These are phyloP conservation scores for Neolamprologus ventralis DNA, from an alignment of 2,113 vertebrate genomes.

Conservation along the genomic window DNA sequence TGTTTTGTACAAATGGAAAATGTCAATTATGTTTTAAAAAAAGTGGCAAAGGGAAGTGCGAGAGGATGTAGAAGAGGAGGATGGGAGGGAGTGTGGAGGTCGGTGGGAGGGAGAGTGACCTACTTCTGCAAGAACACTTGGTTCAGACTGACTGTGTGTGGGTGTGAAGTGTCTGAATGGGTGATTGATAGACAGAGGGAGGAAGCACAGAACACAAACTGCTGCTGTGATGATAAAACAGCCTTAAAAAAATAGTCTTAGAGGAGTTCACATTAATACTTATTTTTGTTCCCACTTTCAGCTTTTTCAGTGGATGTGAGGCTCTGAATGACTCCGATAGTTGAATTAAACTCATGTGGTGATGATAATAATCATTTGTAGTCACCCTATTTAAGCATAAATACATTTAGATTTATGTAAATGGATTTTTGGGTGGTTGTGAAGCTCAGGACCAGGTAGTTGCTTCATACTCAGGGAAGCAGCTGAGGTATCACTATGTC, in stretches of 20 bases:
- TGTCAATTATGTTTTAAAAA: neutral
- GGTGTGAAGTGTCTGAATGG: constrained; percentile 39
- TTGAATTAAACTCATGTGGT: neutral
- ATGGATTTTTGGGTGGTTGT: neutral
- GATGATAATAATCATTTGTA: neutral
- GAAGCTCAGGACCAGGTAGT: neutral
- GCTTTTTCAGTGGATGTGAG: neutral
- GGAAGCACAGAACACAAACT: constrained; percentile 1
- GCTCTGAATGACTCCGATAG: fast-evolving
- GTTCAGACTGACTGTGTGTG: constrained; percentile 8
- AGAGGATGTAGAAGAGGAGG: neutral
- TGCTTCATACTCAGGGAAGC: neutral
- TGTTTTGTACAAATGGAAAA: neutral
- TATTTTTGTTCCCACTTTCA: neutral
- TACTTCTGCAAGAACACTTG: constrained; percentile 56
- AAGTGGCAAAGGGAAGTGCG: neutral
- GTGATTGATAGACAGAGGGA: constrained; percentile 25
- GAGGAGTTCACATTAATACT: neutral
- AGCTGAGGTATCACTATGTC: neutral
- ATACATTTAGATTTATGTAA: fast-evolving
- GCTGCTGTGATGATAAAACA: neutral
- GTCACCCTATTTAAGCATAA: neutral
- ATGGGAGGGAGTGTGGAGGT: neutral
- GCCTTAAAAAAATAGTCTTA: neutral
- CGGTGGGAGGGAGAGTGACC: constrained; percentile 23